A percentile compares a stretch with the other conserved stretches of the same genome.
Conservation (phyloP, 2,888 invertebrate species). For the Argyresthia goedartella region DNA sequence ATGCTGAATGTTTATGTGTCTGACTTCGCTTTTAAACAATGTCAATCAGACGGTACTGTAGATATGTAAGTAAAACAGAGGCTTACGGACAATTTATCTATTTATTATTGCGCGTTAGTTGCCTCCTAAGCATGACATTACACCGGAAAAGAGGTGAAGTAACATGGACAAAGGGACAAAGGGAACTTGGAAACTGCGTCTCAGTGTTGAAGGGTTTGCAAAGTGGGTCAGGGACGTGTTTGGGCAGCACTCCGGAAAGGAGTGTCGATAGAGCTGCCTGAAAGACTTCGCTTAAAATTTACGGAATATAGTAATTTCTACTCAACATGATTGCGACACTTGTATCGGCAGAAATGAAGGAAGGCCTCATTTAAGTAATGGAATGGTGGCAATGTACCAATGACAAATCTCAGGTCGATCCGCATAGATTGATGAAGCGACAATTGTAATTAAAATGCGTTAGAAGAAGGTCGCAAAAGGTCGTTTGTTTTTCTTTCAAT, state of each 20-base stretch:
- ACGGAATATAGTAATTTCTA: no score
- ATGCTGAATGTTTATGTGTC: no score
- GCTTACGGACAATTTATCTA: no score
- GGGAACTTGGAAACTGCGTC: slow-evolving; percentile 2
- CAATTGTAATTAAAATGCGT: background rate
- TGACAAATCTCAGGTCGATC: background rate
- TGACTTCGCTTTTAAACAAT: no score
- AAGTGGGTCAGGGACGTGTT: slow-evolving; percentile 1
- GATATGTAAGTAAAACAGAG: no score
- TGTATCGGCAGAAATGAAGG: no score
- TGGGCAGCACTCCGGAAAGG: background rate
- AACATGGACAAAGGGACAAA: background rate
- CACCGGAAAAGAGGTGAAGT: background rate
- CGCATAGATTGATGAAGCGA: background rate
- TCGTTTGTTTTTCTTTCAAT: background rate
- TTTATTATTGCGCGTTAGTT: background rate
- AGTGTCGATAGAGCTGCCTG: background rate
- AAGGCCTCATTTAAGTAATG: background rate
- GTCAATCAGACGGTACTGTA: no score
- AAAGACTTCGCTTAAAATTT: no score
- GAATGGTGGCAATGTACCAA: background rate
- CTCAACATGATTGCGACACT: no score
- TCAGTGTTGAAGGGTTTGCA: background rate
- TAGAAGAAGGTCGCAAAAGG: background rate
- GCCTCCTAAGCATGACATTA: background rate